Evolutionary conservation across 2,797 vertebrate genomes (phyloP), one percentile per base, ranked within the genome.

Genomic region (Pampus argenteus): DNA sequence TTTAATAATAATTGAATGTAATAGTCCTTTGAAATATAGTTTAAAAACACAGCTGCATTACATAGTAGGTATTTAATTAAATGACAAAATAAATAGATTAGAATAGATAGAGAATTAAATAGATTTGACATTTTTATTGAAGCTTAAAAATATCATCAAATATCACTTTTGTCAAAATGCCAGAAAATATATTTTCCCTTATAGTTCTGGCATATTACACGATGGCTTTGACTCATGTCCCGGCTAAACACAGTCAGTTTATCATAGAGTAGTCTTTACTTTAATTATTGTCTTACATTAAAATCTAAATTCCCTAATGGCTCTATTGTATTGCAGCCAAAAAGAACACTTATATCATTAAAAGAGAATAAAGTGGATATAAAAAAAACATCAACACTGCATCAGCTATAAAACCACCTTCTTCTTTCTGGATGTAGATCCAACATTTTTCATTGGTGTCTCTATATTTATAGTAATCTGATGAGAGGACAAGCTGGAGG

Each of bases 301-400:
- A 60, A 60, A 63, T 59, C 23, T 59, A 57, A 63, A 57, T 22
- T 38, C 25, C 18, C 2, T 6, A 50, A 36, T 36, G 15, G 6
- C 48, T 59, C 17, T 20, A 14, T 50, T 50, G 60, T 34, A 36
- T 45, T 61, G 15, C 1, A 17, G 57, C 44, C 54, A 56, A 23
- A 22, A 45, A 40, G 40, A 14, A 13, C 34, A 22, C 36, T 59
- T 23, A 59, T 44, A 9, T 48, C 29, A 9, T 55, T 55, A 47
- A 65, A 22, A 42, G 18, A 44, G 20, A 28, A 55, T n/a, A 47
- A 58, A 58, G 51, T 63, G 20, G 20, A 18, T 29, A n/a, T 61
- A n/a, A 67, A 49, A 57, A 22, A 34, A 47, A 22, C 48, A 58
- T 68, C n/a, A 51, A 34, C 25, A 54, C 31, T 42, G 18, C 38